These are phyloP conservation scores for Phataginus tricuspis DNA, from an alignment of 2,797 vertebrate genomes.

Conservation along the genomic window DNA sequence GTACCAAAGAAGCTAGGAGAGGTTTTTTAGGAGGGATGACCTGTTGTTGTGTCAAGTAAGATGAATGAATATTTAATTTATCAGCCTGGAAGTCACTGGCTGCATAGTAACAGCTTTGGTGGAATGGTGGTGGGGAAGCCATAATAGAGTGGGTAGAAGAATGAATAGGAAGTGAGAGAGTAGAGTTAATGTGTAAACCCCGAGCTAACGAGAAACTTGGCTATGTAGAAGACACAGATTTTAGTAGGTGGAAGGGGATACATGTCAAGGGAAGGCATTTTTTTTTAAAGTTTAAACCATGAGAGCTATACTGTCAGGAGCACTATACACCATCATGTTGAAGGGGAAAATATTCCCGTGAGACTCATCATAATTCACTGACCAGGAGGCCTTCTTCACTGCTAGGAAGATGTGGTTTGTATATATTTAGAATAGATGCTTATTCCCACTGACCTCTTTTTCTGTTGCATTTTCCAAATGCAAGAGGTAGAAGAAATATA, in stretches of 20 bases:
- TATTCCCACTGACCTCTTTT: conserved; percentile 5
- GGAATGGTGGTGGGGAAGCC: neutral
- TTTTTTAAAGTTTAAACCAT: neutral
- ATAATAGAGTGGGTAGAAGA: neutral
- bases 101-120: neutral
- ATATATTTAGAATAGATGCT: neutral
- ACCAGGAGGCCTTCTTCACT: neutral
- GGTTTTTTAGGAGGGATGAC: neutral
- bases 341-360: neutral
- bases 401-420: neutral
- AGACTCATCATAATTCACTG: neutral
- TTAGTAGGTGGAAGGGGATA: neutral
- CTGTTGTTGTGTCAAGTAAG: neutral
- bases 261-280: neutral
- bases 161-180: neutral
- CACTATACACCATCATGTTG: neutral
- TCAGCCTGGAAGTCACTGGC: neutral
- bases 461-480: conserved; percentile 24
- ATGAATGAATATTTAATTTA: neutral
- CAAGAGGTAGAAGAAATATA: neutral
- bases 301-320: neutral
- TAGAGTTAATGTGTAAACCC: neutral
- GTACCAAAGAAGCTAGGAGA: neutral
- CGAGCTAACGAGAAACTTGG: neutral
- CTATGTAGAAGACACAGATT: neutral